Evolutionary conservation across 2,797 vertebrate genomes (phyloP).

Genomic region (Loris lydekkerianus): DNA sequence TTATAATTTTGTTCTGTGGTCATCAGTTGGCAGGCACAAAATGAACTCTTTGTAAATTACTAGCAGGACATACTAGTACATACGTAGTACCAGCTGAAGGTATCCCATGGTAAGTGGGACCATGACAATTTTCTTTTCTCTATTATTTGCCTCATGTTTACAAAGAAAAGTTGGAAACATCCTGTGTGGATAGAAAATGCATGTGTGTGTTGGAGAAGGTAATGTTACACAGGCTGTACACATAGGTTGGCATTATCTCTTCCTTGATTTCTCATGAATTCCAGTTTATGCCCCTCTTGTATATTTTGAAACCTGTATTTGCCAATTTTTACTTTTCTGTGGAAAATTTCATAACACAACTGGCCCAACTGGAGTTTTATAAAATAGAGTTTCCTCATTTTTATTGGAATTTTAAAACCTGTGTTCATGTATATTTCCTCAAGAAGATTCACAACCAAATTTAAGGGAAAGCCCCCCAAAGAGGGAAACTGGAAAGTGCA

Average conservation of each 20-base stretch:
- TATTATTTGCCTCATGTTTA: neutral
- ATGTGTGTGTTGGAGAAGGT: too few relatives aligned
- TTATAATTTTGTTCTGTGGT: neutral
- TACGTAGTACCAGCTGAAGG: neutral
- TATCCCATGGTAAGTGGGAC: neutral
- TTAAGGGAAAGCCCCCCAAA: neutral
- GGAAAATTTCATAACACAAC: neutral
- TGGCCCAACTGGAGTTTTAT: neutral
- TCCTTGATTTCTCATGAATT: neutral
- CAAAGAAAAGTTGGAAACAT: neutral
- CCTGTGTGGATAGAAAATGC: neutral
- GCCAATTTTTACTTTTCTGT: neutral
- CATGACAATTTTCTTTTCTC: neutral
- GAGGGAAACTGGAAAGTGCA: neutral
- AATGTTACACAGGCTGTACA: neutral
- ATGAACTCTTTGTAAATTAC: neutral
- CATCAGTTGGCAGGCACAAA: neutral
- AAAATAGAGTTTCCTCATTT: neutral
- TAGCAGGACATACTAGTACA: neutral
- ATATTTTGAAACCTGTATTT: neutral
- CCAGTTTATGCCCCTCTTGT: neutral
- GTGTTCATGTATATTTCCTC: neutral
- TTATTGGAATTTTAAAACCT: conserved; percentile 31
- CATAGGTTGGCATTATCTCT: neutral
- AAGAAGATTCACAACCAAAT: neutral